Conservation (phyloP, 2,797 vertebrate species). For the Cirrhinus molitorella region DNA sequence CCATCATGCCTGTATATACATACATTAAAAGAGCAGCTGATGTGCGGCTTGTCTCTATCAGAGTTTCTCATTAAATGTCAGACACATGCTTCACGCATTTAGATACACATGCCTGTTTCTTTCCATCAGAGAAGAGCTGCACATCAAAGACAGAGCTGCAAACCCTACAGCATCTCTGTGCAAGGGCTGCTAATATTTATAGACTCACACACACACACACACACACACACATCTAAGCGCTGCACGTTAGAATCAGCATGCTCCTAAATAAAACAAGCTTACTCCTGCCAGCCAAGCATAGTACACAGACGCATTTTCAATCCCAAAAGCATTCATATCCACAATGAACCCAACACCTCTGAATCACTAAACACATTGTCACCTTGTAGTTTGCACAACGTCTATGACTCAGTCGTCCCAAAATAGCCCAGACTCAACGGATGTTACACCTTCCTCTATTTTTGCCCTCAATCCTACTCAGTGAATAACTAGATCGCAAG, state of each 20-base stretch:
- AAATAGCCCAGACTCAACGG: constrained; percentile 34
- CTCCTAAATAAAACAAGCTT: constrained; percentile 40
- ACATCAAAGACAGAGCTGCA: constrained; percentile 44
- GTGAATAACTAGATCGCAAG: not conserved
- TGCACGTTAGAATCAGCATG: constrained; percentile 11
- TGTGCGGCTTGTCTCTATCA: not conserved
- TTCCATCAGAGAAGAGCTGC: constrained; percentile 19
- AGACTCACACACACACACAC: constrained; percentile 26
- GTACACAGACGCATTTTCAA: constrained; percentile 24
- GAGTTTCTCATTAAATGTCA: constrained; percentile 39
- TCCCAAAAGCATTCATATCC: constrained; percentile 7
- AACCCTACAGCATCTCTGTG: constrained; percentile 45
- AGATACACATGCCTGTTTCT: constrained; percentile 6
- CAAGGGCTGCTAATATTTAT: constrained; percentile 44
- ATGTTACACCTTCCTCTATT: constrained; percentile 46
- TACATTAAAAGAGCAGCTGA: constrained; percentile 15
- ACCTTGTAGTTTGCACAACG: constrained; percentile 29
- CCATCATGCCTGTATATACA: constrained; percentile 16
- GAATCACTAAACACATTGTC: constrained; percentile 47
- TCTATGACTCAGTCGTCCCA: constrained; percentile 40
- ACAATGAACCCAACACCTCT: constrained; percentile 14
- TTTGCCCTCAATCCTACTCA: constrained; percentile 9
- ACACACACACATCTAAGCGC: not conserved
- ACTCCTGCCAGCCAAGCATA: constrained; percentile 40
- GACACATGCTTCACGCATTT: constrained; percentile 9